Percentiles rank a stretch among this genome's conserved stretches.
phyloP scores from a whole-genome alignment of 2,888 invertebrate species.

The Biston stratarius region DNA sequence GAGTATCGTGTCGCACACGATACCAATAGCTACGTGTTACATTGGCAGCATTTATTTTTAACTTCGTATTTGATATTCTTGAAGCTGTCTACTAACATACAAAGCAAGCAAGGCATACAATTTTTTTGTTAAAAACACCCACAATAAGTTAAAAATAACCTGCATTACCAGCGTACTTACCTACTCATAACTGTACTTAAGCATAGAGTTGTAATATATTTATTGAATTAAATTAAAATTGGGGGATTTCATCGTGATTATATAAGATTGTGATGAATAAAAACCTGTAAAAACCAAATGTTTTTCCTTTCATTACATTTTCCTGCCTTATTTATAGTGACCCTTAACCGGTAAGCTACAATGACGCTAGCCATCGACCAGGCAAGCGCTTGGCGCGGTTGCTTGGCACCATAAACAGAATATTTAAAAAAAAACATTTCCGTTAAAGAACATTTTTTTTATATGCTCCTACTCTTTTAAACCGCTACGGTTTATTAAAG shows the following conservation, averaged over 20 bases:
- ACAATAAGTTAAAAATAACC: conserved; percentile 35
- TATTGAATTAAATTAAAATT: conserved; percentile 66
- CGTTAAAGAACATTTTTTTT: too few relatives aligned
- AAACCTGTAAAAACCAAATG: conserved; percentile 70
- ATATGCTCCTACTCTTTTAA: too few relatives aligned
- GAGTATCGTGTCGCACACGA: too few relatives aligned
- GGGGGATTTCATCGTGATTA: conserved; percentile 66
- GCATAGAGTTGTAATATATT: conserved; percentile 80
- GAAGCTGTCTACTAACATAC: neutral
- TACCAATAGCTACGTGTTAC: too few relatives aligned
- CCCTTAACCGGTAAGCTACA: too few relatives aligned
- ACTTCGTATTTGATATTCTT: neutral
- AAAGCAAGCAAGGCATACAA: conserved; percentile 3
- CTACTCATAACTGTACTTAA: conserved; percentile 51
- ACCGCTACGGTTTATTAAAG: too few relatives aligned
- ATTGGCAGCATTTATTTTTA: conserved; percentile 33
- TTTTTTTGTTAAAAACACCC: conserved; percentile 11
- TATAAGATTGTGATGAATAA: conserved; percentile 76
- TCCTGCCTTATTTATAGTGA: neutral
- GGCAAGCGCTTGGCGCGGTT: too few relatives aligned
- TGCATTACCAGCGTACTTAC: conserved; percentile 38
- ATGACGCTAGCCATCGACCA: too few relatives aligned
- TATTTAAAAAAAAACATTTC: too few relatives aligned
- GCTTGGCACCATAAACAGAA: too few relatives aligned
- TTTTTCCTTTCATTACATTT: conserved; percentile 53